Evolutionary conservation across 2,888 invertebrate species (phyloP).

Genomic region (Podabrus alpinus): DNA sequence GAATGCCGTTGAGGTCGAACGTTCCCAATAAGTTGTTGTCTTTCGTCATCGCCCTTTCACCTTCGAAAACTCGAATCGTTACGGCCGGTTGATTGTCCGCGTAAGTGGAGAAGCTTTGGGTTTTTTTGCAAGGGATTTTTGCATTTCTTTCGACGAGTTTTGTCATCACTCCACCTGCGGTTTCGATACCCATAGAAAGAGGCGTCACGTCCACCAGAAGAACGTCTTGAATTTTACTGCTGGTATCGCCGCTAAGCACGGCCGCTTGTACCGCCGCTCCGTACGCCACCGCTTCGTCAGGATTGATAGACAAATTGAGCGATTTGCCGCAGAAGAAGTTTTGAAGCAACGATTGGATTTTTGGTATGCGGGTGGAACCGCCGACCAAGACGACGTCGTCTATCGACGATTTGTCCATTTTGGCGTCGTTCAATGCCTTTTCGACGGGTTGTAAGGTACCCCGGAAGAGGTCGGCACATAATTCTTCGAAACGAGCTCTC

Average conservation of each 20-base stretch:
- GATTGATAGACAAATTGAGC: constrained; percentile 51
- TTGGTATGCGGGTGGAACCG: constrained; percentile 80
- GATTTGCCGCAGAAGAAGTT: constrained; percentile 71
- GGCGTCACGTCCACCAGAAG: constrained; percentile 71
- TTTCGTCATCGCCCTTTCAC: constrained; percentile 79
- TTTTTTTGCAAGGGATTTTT: constrained; percentile 61
- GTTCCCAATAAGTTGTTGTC: constrained; percentile 73
- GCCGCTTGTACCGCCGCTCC: constrained; percentile 52
- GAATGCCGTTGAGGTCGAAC: constrained; percentile 69
- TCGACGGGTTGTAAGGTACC: constrained; percentile 74
- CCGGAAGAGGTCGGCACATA: constrained; percentile 72
- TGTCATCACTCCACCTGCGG: constrained; percentile 81
- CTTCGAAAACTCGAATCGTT: constrained; percentile 36
- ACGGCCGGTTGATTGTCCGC: constrained; percentile 70
- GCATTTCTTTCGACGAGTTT: constrained; percentile 64
- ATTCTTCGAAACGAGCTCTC: constrained; percentile 76
- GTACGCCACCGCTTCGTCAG: constrained; percentile 53
- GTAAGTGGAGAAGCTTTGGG: constrained; percentile 68
- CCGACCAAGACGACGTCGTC: constrained; percentile 83
- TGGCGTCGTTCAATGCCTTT: constrained; percentile 74
- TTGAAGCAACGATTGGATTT: constrained; percentile 73
- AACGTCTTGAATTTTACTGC: constrained; percentile 75
- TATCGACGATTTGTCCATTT: constrained; percentile 75
- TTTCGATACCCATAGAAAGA: constrained; percentile 71
- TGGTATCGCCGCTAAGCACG: constrained; percentile 56